Conservation (phyloP, 2,888 invertebrate species). For the Drosophila ezoana region DNA sequence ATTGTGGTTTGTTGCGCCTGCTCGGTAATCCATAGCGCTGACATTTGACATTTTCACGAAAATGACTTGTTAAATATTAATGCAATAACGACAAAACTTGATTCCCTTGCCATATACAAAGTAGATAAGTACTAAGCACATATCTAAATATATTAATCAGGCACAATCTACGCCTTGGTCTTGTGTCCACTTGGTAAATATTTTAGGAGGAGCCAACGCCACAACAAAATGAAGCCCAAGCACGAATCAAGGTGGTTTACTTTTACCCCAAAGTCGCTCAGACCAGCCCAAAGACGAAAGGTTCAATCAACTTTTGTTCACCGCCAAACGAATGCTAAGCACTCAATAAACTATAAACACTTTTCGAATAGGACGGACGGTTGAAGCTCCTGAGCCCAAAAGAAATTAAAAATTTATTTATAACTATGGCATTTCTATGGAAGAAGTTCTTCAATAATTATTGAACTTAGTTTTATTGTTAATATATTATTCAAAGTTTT, state of each 20-base stretch:
- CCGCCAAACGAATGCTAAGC: slow-evolving; percentile 44
- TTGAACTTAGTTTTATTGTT: neutral
- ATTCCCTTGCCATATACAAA: neutral
- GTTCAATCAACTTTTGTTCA: slow-evolving; percentile 64
- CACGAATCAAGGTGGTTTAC: neutral
- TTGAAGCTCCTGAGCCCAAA: neutral
- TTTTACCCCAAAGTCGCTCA: neutral
- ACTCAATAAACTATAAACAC: slow-evolving; percentile 41
- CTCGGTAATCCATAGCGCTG: slow-evolving; percentile 19
- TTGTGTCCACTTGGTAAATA: slow-evolving; percentile 59
- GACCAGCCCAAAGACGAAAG: slow-evolving; percentile 20
- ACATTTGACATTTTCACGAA: slow-evolving; percentile 62
- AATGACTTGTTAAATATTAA: slow-evolving; percentile 60
- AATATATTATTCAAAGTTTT: too few species aligned
- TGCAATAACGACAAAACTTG: slow-evolving; percentile 44
- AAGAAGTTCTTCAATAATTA: neutral
- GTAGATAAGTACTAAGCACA: slow-evolving; percentile 4
- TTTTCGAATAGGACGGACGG: neutral
- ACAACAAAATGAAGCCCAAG: slow-evolving; percentile 10
- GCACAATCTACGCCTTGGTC: slow-evolving; percentile 16
- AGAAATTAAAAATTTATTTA: slow-evolving; percentile 3
- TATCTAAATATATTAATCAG: slow-evolving; percentile 56
- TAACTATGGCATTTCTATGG: slow-evolving; percentile 10
- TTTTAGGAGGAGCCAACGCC: slow-evolving; percentile 44
- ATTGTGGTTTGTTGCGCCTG: too few species aligned